Percentiles rank a stretch among this genome's conserved stretches.
Conservation (phyloP, 2,797 vertebrate genomes). For the Semotilus atromaculatus region DNA sequence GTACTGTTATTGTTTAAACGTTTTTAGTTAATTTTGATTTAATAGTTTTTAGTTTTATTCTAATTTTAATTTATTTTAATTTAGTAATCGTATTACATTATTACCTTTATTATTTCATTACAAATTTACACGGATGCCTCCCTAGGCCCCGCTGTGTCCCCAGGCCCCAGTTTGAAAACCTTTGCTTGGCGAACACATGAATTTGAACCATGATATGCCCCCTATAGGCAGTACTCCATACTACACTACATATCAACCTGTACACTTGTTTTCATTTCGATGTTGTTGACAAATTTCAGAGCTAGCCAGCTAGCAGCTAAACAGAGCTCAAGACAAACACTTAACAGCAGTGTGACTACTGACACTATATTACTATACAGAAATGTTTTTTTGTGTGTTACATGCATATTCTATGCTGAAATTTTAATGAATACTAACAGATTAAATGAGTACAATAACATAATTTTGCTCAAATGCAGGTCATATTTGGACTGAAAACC, state of each 20-base stretch:
- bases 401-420: neutral
- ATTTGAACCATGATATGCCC: slow-evolving; percentile 6
- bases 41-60: neutral
- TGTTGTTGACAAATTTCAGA: slow-evolving; percentile 40
- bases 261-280: neutral
- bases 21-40: neutral
- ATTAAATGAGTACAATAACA: neutral
- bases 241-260: neutral
- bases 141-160: neutral
- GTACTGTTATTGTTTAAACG: neutral
- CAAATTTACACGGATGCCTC: neutral
- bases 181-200: neutral
- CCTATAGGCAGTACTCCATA: neutral
- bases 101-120: neutral
- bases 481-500: neutral
- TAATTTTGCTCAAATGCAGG: neutral
- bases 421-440: neutral
- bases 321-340: slow-evolving; percentile 1
- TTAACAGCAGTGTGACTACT: neutral
- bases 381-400: neutral
- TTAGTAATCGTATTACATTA: no score
- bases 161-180: neutral
- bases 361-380: neutral
- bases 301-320: slow-evolving; percentile 4
- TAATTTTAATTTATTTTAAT: neutral